A percentile compares a stretch with the other conserved stretches of the same genome.
These are phyloP conservation scores for Bovichtus variegatus DNA, from an alignment of 2,797 vertebrate species.

Conservation along the genomic window DNA sequence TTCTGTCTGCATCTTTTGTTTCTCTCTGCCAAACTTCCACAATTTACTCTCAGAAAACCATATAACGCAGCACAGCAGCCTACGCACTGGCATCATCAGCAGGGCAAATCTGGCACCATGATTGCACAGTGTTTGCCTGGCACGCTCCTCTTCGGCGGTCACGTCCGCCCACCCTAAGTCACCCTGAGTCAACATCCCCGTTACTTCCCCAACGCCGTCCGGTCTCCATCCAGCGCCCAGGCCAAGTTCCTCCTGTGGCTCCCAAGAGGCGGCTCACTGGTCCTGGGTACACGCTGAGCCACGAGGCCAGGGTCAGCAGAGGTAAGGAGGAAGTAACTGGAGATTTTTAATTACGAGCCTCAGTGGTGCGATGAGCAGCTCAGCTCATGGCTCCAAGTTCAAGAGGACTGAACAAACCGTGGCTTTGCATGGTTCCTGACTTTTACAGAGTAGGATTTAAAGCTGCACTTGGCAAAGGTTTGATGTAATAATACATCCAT, in stretches of 20 bases:
- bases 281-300: conserved; percentile 53
- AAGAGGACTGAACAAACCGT: conserved; percentile 57
- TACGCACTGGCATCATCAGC: conserved; percentile 20
- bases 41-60: conserved; percentile 10
- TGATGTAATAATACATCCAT: conserved; percentile 51
- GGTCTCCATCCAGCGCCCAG: conserved; percentile 54
- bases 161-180: conserved; percentile 54
- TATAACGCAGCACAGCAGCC: not conserved
- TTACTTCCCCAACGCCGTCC: conserved; percentile 62
- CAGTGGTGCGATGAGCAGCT: conserved; percentile 75
- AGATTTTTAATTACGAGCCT: conserved; percentile 82
- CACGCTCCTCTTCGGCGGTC: conserved; percentile 44
- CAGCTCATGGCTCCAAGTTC: conserved; percentile 54
- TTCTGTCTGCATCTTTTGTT: conserved; percentile 12
- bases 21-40: conserved; percentile 4
- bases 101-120: conserved; percentile 33
- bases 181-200: conserved; percentile 73
- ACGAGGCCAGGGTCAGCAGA: conserved; percentile 66
- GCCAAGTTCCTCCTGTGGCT: conserved; percentile 71
- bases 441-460: conserved; percentile 61
- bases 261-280: conserved; percentile 65
- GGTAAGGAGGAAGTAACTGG: conserved; percentile 77
- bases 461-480: conserved; percentile 56
- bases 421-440: conserved; percentile 58
- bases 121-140: conserved; percentile 57